Percentiles rank a stretch among this genome's conserved stretches.
These are phyloP conservation scores for Drosophila sp. DNA, from an alignment of 1,140 invertebrate genomes.

Conservation along the genomic window DNA sequence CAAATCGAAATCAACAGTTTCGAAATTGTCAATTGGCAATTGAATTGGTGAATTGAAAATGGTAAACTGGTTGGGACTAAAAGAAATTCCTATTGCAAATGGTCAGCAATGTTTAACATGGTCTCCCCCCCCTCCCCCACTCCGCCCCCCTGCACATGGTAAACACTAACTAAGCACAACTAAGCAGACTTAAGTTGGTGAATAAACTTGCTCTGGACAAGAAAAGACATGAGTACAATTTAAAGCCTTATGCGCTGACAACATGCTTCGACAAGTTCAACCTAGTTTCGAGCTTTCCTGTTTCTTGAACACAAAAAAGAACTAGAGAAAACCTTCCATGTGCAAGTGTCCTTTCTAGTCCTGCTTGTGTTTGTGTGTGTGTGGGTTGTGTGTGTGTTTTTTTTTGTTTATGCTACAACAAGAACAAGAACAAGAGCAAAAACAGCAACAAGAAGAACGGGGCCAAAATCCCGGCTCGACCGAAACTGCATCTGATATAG, in stretches of 20 bases:
- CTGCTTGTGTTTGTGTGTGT: background rate
- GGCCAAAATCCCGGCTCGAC: conserved; percentile 7
- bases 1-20: too few species aligned
- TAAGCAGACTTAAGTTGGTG: conserved; percentile 13
- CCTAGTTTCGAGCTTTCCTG: conserved; percentile 21
- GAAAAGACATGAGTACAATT: conserved; percentile 16
- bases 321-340: background rate
- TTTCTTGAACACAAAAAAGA: background rate
- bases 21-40: too few species aligned
- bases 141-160: background rate
- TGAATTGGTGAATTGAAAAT: too few species aligned
- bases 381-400: background rate
- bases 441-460: background rate
- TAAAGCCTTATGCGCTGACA: conserved; percentile 24
- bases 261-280: conserved; percentile 28
- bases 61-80: too few species aligned
- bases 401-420: conserved; percentile 8
- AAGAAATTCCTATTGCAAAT: background rate
- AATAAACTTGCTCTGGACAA: conserved; percentile 11
- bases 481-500: conserved; percentile 23
- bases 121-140: background rate
- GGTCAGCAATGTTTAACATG: conserved; percentile 10
- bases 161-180: conserved; percentile 14
- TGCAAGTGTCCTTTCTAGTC: conserved; percentile 17
- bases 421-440: background rate